A percentile compares a stretch with the other conserved stretches of the same genome.
phyloP scores from a whole-genome alignment of 2,113 vertebrate genomes.

The Condylura cristata region DNA sequence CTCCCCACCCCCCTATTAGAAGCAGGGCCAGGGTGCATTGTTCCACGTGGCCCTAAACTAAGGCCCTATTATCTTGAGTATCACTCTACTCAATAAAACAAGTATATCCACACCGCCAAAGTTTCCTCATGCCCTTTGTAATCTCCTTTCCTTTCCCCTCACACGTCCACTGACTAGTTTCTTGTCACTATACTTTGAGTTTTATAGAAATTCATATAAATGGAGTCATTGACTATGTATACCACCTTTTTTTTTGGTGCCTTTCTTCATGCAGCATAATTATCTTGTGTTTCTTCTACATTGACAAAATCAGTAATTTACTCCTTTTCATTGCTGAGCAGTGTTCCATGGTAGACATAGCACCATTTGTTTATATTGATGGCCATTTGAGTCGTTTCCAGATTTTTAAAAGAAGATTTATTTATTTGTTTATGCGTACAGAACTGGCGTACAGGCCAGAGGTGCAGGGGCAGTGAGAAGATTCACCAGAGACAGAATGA shows the following conservation, averaged over 20 bases:
- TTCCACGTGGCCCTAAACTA: not conserved
- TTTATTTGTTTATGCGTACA: too few relatives aligned
- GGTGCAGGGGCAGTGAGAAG: too few relatives aligned
- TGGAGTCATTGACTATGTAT: not conserved
- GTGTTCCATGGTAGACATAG: not conserved
- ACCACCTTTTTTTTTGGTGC: not conserved
- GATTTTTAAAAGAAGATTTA: too few relatives aligned
- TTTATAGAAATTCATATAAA: constrained; percentile 12
- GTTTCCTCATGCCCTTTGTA: not conserved
- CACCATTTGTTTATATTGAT: not conserved
- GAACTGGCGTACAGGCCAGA: too few relatives aligned
- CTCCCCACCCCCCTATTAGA: too few relatives aligned
- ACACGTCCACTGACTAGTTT: not conserved
- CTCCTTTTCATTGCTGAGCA: not conserved
- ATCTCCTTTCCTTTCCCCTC: not conserved
- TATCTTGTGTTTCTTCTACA: not conserved
- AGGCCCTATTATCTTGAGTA: too few relatives aligned
- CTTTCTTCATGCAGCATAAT: not conserved
- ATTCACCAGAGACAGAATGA: too few relatives aligned
- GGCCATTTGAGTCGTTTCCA: not conserved
- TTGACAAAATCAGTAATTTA: not conserved
- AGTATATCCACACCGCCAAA: not conserved
- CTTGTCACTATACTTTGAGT: not conserved
- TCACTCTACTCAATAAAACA: not conserved
- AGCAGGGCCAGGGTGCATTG: not conserved